Conservation (phyloP, 2,888 invertebrate genomes). For the Aphodius sticticus region DNA sequence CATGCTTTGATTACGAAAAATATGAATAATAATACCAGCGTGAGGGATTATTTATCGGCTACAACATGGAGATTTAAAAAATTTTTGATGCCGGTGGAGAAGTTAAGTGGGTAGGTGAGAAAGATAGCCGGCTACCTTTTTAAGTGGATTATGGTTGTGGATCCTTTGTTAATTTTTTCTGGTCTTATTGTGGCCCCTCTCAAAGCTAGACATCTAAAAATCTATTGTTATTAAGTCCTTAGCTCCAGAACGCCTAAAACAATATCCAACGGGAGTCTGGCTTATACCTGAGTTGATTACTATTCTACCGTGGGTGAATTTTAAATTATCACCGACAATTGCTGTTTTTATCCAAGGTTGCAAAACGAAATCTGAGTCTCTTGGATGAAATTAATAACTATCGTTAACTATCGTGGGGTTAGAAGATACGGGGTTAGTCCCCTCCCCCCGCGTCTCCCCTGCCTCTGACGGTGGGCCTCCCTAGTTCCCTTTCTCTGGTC, state of each 20-base stretch:
- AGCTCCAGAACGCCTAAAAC: conserved; percentile 42
- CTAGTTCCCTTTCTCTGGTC: conserved; percentile 59
- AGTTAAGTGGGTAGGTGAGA: conserved; percentile 53
- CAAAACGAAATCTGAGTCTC: neutral
- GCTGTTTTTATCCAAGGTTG: neutral
- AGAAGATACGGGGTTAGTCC: conserved; percentile 53
- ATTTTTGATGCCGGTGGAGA: neutral
- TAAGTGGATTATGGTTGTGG: conserved; percentile 58
- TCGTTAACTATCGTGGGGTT: conserved; percentile 49
- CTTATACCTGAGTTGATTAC: conserved; percentile 28
- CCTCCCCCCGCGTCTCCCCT: conserved; percentile 47
- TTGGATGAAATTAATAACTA: conserved; percentile 29
- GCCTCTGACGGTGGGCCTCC: conserved; percentile 50
- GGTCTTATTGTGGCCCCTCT: conserved; percentile 45
- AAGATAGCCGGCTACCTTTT: conserved; percentile 54
- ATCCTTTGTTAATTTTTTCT: conserved; percentile 50
- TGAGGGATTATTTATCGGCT: neutral
- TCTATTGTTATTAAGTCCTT: conserved; percentile 42
- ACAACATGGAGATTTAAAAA: no score
- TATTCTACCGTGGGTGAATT: neutral
- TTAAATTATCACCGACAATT: neutral
- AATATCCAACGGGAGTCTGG: conserved; percentile 46
- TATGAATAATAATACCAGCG: neutral
- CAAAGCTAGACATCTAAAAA: conserved; percentile 42
- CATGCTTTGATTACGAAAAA: neutral